Conservation (phyloP, 1,140 invertebrate genomes). For the Liolophura sinensis region DNA sequence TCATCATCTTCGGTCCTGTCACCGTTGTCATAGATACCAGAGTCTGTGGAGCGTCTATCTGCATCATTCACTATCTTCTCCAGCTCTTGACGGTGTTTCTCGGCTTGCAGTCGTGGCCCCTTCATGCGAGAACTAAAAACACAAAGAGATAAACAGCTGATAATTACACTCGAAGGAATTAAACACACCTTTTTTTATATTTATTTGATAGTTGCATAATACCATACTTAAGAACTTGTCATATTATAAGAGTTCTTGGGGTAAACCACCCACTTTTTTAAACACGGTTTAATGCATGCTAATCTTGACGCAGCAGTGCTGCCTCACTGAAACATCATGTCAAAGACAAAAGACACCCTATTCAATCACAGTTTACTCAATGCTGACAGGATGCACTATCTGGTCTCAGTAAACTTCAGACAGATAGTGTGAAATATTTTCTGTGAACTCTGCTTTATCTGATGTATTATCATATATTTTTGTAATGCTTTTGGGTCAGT, state of each 20-base stretch:
- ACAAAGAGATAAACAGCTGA: neutral
- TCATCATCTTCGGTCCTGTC: slow-evolving; percentile 29
- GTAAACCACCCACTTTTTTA: slow-evolving; percentile 16
- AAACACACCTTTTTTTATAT: neutral
- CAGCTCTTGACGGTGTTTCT: slow-evolving; percentile 35
- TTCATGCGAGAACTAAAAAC: slow-evolving; percentile 16
- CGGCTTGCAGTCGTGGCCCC: slow-evolving; percentile 23
- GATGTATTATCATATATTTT: too few relatives aligned
- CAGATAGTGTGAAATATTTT: too few relatives aligned
- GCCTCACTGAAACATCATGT: too few relatives aligned
- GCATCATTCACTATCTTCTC: slow-evolving; percentile 27
- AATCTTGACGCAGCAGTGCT: too few relatives aligned
- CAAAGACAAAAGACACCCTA: too few relatives aligned
- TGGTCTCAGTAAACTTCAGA: too few relatives aligned
- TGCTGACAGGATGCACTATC: too few relatives aligned
- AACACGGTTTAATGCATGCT: neutral
- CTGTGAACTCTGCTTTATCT: too few relatives aligned
- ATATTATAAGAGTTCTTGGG: slow-evolving; percentile 33
- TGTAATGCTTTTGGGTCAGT: too few relatives aligned
- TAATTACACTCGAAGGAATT: neutral
- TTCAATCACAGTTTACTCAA: too few relatives aligned
- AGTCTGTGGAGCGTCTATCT: slow-evolving; percentile 27
- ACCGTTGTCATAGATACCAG: slow-evolving; percentile 25
- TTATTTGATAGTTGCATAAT: neutral
- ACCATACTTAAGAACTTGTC: slow-evolving; percentile 24